phyloP scores from a whole-genome alignment of 2,113 vertebrate species.

The Synchiropus splendidus region DNA sequence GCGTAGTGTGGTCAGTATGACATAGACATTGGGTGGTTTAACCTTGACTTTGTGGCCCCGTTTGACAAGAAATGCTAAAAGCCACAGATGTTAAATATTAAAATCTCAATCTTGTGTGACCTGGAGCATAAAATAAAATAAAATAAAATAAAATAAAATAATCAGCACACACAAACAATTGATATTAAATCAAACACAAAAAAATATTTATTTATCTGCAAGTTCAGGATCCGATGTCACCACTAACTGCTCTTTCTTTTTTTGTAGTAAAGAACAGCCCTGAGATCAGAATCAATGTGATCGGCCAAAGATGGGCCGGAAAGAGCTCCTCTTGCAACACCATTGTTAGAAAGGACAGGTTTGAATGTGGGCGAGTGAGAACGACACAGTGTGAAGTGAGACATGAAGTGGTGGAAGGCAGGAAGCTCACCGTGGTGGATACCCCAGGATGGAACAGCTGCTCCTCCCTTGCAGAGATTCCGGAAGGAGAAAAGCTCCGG shows the following conservation, averaged over 20 bases:
- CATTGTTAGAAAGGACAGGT: constrained; percentile 18
- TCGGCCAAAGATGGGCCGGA: constrained; percentile 28
- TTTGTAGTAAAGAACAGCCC: background rate
- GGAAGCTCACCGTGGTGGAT: constrained; percentile 33
- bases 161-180: background rate
- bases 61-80: too few species aligned
- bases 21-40: too few species aligned
- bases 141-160: too few species aligned
- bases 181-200: background rate
- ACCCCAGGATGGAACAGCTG: constrained; percentile 31
- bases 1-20: too few species aligned
- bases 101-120: too few species aligned
- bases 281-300: constrained; percentile 25
- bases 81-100: too few species aligned
- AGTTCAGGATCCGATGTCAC: too few species aligned
- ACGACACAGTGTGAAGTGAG: constrained; percentile 21
- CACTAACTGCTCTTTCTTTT: too few species aligned
- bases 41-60: too few species aligned
- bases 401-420: constrained; percentile 12
- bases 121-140: too few species aligned
- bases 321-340: constrained; percentile 39
- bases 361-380: constrained; percentile 29
- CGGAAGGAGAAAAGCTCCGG: constrained; percentile 24
- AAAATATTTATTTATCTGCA: too few species aligned
- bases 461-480: constrained; percentile 23